A percentile compares a stretch with the other conserved stretches of the same genome.
Evolutionary conservation across 2,113 vertebrate species (phyloP).

Genomic region (Amblyornis subalaris): DNA sequence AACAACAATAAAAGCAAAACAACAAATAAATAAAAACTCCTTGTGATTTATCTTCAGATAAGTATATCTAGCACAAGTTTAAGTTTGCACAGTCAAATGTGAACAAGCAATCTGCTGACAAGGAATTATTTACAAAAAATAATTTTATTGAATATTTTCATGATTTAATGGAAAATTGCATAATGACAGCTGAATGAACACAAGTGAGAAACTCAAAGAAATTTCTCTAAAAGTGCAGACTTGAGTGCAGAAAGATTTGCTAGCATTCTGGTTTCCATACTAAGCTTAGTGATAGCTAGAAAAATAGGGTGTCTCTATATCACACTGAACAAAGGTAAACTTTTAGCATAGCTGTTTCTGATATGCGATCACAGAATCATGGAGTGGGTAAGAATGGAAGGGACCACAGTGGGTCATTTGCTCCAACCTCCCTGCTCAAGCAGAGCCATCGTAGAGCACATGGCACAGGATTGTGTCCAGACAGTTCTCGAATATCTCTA

Average conservation of each 20-base stretch:
- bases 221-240: not conserved
- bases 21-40: not conserved
- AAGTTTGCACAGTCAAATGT: not conserved
- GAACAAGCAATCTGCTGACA: not conserved
- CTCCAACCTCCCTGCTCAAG: not conserved
- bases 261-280: not conserved
- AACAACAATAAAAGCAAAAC: not conserved
- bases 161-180: not conserved
- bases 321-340: not conserved
- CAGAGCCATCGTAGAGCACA: not conserved
- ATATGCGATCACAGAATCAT: not conserved
- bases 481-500: not conserved
- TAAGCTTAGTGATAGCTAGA: not conserved
- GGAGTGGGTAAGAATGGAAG: not conserved
- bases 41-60: not conserved
- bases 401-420: not conserved
- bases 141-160: not conserved
- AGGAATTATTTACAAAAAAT: not conserved
- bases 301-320: not conserved
- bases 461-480: not conserved
- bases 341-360: not conserved
- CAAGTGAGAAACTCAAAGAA: not conserved
- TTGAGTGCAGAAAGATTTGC: not conserved
- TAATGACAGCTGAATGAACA: not conserved
- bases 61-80: not conserved